Percentiles rank a stretch among this genome's conserved stretches.
phyloP scores from a whole-genome alignment of 2,797 vertebrate species.

The Pseudomugil tenellus region DNA sequence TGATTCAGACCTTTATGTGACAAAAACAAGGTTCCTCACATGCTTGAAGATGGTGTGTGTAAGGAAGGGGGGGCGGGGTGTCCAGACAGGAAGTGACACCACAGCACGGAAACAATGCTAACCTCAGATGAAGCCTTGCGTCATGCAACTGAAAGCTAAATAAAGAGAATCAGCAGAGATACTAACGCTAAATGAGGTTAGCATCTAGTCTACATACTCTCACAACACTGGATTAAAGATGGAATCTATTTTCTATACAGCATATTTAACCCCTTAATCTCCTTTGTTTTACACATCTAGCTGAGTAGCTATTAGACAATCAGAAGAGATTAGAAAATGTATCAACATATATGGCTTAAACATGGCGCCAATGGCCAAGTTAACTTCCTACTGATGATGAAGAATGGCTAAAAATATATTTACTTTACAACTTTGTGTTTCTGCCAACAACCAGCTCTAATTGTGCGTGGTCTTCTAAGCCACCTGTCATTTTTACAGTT shows the following conservation, averaged over 20 bases:
- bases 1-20: neutral
- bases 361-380: neutral
- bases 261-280: neutral
- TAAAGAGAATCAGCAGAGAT: neutral
- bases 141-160: conserved; percentile 9
- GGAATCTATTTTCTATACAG: too few relatives aligned
- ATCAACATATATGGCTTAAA: neutral
- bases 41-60: neutral
- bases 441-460: too few relatives aligned
- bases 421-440: neutral
- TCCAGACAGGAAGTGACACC: neutral
- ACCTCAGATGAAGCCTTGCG: neutral
- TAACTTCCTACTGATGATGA: conserved; percentile 9
- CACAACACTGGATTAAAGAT: neutral
- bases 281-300: neutral
- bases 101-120: neutral
- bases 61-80: too few relatives aligned
- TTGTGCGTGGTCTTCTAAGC: too few relatives aligned
- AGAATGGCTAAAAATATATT: neutral
- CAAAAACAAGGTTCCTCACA: neutral
- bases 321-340: neutral
- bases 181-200: neutral
- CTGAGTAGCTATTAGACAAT: neutral
- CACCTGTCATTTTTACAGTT: too few relatives aligned
- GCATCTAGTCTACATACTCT: neutral